Base-by-base conservation (phyloP, 2,113 vertebrate species). In the Vimba vimba region DNA sequence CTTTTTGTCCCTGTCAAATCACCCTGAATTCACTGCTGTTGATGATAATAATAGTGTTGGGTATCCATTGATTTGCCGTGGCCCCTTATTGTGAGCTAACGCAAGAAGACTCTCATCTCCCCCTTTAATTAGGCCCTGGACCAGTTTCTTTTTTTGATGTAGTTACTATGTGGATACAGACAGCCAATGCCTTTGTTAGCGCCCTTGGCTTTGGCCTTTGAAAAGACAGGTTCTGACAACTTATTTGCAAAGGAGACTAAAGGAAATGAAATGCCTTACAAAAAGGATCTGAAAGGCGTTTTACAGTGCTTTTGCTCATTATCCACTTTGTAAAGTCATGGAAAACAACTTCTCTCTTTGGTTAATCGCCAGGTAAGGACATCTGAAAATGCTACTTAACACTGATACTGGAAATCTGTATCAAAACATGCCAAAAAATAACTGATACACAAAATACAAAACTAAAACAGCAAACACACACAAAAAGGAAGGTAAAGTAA, bases 1-100 rank as follows among this genome's bases (percentile, higher is more conserved):
- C 87, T 88, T 88, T 94, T 93, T 94, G 92, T 93, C 93, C 90
- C 85, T 83, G 91, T 93, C 86, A 93, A 93, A 92, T 94, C 91
- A 91, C 92, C 89, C 89, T 93, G 91, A 87, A 93, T 93, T 86
- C 89, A 81, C 88, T 90, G 89, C 91, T 91, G 92, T 88, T 94
- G 93, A 89, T 89, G 80, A 89, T 94, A 92, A 95, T 94, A 92
- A 90, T 88, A 89, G 93, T 91, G 91, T 91, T 89, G 91, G 91
- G 91, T 91, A 85, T 91, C 93, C 93, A 94, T 94, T 94, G 94
- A 94, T 95, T 92, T 90, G 91, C 92, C 69, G 90, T 88, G 89
- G 90, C 92, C 93, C 90, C 93, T 93, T 79, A 91, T 93, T 69
- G 91, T 21, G 92, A 92, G 91, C 92, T 94, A 92, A 91, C 92